A percentile compares a stretch with the other conserved stretches of the same genome.
Conservation (phyloP, 53 echinoderm and acorn worm genomes). For the Henricia sp. region DNA sequence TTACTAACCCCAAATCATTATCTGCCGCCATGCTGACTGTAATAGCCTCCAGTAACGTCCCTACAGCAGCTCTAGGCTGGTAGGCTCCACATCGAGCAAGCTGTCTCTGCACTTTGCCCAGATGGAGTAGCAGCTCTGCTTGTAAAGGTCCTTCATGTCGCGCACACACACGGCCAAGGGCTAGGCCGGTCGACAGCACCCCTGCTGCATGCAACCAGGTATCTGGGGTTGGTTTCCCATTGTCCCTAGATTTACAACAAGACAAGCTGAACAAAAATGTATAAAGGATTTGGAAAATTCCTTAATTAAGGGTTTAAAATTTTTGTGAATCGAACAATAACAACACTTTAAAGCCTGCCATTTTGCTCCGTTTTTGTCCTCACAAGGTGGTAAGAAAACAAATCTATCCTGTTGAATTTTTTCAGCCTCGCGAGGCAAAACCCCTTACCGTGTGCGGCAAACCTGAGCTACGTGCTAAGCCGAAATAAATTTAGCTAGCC, state of each 20-base stretch:
- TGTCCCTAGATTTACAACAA: neutral
- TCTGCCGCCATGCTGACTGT: conserved; percentile 72
- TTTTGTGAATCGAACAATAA: too few relatives aligned
- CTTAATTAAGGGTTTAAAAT: too few relatives aligned
- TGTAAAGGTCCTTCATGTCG: conserved; percentile 69
- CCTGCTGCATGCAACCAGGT: conserved; percentile 80
- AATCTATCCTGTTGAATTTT: too few relatives aligned
- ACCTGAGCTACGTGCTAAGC: too few relatives aligned
- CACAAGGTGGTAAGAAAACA: too few relatives aligned
- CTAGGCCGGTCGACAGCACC: conserved; percentile 86
- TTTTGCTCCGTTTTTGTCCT: too few relatives aligned
- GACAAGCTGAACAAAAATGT: neutral
- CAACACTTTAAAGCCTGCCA: too few relatives aligned
- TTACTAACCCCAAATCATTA: conserved; percentile 88
- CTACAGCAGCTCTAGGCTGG: conserved; percentile 65
- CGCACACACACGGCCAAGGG: conserved; percentile 76
- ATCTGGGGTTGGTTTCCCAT: conserved; percentile 51
- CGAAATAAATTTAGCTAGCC: too few relatives aligned
- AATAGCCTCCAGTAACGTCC: conserved; percentile 82
- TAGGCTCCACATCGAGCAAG: conserved; percentile 64
- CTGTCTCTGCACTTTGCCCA: conserved; percentile 92
- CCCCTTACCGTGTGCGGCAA: too few relatives aligned
- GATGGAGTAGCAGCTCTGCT: conserved; percentile 83
- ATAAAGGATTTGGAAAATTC: neutral
- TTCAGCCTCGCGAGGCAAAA: too few relatives aligned